Conservation (phyloP, 2,797 vertebrate genomes). For the Tiaroga cobitis region DNA sequence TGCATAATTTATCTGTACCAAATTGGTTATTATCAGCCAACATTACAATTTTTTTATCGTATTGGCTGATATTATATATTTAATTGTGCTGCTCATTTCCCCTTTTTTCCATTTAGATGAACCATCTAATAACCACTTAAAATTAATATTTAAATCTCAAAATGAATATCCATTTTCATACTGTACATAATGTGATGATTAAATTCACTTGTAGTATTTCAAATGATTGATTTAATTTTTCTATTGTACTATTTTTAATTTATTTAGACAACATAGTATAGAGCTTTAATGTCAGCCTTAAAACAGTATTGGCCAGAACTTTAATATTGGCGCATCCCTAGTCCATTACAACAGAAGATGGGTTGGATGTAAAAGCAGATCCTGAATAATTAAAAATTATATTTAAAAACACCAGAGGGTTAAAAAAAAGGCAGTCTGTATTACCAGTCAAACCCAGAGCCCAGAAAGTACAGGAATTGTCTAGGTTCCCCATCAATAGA, state of each 20-base stretch:
- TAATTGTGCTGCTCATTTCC: too few species aligned
- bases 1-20: too few species aligned
- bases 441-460: not conserved
- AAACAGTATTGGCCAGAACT: not conserved
- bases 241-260: not conserved
- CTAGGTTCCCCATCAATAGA: not conserved
- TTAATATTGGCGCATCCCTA: not conserved
- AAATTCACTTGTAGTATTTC: not conserved
- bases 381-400: not conserved
- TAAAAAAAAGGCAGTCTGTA: not conserved
- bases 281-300: not conserved
- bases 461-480: not conserved
- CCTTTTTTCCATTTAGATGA: too few species aligned
- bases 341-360: not conserved
- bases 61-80: not conserved
- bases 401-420: conserved; percentile 2
- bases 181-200: not conserved
- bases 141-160: too few species aligned
- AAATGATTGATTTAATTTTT: not conserved
- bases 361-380: not conserved
- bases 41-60: too few species aligned
- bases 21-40: too few species aligned
- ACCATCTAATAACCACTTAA: too few species aligned
- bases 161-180: too few species aligned
- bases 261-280: not conserved